phyloP scores from a whole-genome alignment of 2,113 vertebrate genomes.

The Parus major region DNA sequence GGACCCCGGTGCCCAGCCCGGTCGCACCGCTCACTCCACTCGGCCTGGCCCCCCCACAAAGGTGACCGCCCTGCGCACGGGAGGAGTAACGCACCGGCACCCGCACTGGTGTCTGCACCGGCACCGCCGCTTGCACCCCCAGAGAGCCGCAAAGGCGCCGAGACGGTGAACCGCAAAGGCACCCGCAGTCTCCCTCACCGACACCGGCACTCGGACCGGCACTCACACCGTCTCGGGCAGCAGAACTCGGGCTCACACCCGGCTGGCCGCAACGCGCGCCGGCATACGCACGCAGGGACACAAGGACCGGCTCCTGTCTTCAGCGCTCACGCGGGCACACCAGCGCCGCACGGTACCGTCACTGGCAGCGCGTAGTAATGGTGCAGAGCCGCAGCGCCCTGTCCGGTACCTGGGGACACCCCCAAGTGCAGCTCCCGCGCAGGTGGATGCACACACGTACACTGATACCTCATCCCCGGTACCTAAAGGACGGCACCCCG shows the following conservation, averaged over 20 bases:
- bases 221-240: background rate
- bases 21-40: background rate
- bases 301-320: background rate
- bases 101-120: background rate
- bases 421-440: background rate
- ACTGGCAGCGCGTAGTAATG: background rate
- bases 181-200: background rate
- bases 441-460: background rate
- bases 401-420: background rate
- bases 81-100: background rate
- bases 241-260: background rate
- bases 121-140: background rate
- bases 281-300: background rate
- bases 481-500: background rate
- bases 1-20: background rate
- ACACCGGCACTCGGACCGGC: background rate
- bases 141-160: background rate
- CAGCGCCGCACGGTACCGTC: background rate
- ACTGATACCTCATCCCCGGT: background rate
- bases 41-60: background rate
- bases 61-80: background rate
- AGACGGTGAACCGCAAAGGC: background rate
- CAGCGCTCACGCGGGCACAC: background rate
- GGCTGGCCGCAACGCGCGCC: background rate
- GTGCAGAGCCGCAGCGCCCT: background rate